Evolutionary conservation across 2,113 vertebrate genomes (phyloP).

Genomic region (Platichthys stellatus): DNA sequence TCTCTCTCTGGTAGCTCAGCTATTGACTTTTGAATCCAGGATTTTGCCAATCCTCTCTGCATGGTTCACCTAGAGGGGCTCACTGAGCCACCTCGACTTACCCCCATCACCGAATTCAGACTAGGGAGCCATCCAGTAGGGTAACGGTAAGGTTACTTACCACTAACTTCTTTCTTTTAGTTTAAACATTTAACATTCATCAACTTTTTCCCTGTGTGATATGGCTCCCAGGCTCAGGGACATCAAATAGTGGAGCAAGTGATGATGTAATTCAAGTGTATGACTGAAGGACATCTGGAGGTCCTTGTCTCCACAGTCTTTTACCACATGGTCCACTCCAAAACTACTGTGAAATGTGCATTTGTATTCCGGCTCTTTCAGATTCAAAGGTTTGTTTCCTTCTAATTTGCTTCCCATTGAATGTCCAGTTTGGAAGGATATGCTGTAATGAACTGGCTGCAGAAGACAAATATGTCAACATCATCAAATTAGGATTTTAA

Average conservation of each 20-base stretch:
- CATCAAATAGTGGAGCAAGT: not conserved
- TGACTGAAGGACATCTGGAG: constrained; percentile 6
- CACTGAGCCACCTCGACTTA: too few species aligned
- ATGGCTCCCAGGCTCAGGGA: not conserved
- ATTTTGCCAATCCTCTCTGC: too few species aligned
- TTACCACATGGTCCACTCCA: not conserved
- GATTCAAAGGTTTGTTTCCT: not conserved
- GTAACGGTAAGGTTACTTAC: too few species aligned
- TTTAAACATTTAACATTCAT: not conserved
- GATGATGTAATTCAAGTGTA: constrained; percentile 10
- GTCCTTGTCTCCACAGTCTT: not conserved
- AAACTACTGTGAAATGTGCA: not conserved
- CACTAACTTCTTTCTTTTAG: not conserved
- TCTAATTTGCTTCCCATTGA: not conserved
- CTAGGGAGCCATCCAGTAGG: too few species aligned
- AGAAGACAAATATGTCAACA: not conserved
- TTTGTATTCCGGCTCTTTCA: not conserved
- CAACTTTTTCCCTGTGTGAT: not conserved
- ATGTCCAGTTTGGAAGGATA: constrained; percentile 7
- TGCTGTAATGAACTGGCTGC: not conserved
- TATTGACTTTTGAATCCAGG: too few species aligned
- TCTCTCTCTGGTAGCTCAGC: too few species aligned
- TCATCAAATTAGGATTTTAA: not conserved
- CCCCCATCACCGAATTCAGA: too few species aligned
- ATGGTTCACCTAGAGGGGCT: too few species aligned